phyloP scores from a whole-genome alignment of 2,113 vertebrate species.

The Smithornis capensis region DNA sequence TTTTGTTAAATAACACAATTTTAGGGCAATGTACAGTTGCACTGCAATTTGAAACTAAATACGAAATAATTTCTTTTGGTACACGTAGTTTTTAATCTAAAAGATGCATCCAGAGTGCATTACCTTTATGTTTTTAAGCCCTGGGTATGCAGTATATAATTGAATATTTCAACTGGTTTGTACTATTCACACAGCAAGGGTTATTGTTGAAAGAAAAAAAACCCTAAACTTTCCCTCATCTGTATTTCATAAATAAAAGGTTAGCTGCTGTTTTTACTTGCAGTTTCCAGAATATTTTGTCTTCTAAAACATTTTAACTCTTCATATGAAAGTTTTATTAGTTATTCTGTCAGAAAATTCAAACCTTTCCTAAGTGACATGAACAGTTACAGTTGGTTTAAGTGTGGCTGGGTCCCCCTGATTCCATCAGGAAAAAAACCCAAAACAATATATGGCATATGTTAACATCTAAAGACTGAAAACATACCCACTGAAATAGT shows the following conservation, averaged over 20 bases:
- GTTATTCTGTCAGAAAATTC: slow-evolving; percentile 66
- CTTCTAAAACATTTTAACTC: slow-evolving; percentile 71
- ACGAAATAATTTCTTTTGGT: background rate
- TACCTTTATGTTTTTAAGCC: background rate
- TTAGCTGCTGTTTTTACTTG: slow-evolving; percentile 82
- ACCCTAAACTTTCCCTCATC: background rate
- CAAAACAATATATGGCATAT: slow-evolving; percentile 46
- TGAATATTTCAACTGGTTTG: slow-evolving; percentile 35
- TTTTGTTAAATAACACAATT: background rate
- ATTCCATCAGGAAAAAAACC: slow-evolving; percentile 6
- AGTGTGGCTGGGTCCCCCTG: slow-evolving; percentile 48
- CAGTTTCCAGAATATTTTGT: slow-evolving; percentile 73
- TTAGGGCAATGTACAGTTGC: background rate
- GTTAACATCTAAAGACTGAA: slow-evolving; percentile 65
- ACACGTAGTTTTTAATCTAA: background rate
- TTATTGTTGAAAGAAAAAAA: background rate
- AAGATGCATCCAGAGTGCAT: background rate
- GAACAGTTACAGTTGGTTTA: slow-evolving; percentile 47
- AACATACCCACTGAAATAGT: slow-evolving; percentile 67
- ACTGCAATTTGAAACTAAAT: background rate
- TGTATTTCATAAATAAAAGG: slow-evolving; percentile 63
- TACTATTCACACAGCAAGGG: background rate
- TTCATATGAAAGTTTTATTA: slow-evolving; percentile 60
- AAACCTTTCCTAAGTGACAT: slow-evolving; percentile 58
- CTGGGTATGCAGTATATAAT: background rate